phyloP scores from a whole-genome alignment of 2,888 invertebrate genomes.

The Ennomos fuscantarius region DNA sequence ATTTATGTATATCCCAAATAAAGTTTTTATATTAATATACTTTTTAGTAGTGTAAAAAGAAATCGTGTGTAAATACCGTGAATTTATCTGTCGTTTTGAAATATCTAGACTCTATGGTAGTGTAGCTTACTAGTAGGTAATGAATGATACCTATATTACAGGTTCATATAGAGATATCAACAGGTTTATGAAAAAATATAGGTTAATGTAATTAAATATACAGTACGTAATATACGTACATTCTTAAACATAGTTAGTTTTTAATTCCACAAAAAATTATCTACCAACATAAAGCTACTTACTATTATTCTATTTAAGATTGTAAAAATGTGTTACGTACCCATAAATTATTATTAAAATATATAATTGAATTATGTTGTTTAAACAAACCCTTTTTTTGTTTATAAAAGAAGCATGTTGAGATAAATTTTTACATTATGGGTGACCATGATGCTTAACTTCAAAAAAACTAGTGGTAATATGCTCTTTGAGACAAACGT shows the following conservation, averaged over 20 bases:
- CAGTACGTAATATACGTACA: background rate
- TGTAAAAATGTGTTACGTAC: slow-evolving; percentile 69
- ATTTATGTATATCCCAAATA: slow-evolving; percentile 78
- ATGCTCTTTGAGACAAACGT: too few relatives aligned
- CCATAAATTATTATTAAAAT: slow-evolving; percentile 79
- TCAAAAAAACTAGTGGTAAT: too few relatives aligned
- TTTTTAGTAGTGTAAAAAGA: slow-evolving; percentile 46
- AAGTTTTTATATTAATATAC: slow-evolving; percentile 66
- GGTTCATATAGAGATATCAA: too few relatives aligned
- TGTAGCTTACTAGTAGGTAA: too few relatives aligned
- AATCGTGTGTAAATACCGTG: slow-evolving; percentile 54
- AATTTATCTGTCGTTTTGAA: slow-evolving; percentile 42
- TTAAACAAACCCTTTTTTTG: too few relatives aligned
- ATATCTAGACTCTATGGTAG: background rate
- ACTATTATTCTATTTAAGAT: slow-evolving; percentile 39
- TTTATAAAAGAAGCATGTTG: too few relatives aligned
- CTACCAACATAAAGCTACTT: slow-evolving; percentile 16
- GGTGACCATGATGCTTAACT: too few relatives aligned
- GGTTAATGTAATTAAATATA: too few relatives aligned
- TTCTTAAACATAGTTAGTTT: slow-evolving; percentile 9
- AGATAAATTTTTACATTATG: too few relatives aligned
- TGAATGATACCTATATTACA: background rate
- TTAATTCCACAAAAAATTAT: slow-evolving; percentile 9
- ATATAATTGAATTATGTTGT: slow-evolving; percentile 46
- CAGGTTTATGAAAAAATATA: too few relatives aligned